Evolutionary conservation across 2,113 vertebrate species (phyloP), one percentile per base, ranked within the genome.

Genomic region (Oreochromis tanganicae): DNA sequence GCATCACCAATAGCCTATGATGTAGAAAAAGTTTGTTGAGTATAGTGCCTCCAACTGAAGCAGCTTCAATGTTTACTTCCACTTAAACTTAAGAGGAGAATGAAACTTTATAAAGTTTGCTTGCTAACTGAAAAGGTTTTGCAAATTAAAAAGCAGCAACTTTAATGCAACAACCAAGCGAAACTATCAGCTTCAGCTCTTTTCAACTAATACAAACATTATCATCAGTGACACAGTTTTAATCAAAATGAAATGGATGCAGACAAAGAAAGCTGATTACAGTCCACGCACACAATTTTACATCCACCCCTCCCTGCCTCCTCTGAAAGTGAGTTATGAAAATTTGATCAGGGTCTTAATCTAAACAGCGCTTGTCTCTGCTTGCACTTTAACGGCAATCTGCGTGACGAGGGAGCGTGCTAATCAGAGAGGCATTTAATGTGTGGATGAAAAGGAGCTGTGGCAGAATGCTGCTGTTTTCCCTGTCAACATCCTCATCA

Each of bases 261-360:
- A 84, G 78, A 87, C 86, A 91, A 91, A 93, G 80, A 81, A 79
- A 61, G 78, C 80, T 91, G 82, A 88, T 91, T 91, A 87, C 21
- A n/a, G 66, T 48, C 78, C 84, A 78, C 17, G 13, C 81, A 55
- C 81, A 63, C 84, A 78, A 14, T 86, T 86, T 85, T 56, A 32
- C 68, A 82, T 32, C 27, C 61, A 21, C 36, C 1, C 17, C 12
- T 32, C 16, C 17, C 13, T 12, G 41, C 73, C 84, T 36, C 84
- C 68, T 9, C 50, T 24, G 80, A 93, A 94, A 94, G 86, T 84
- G 87, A 92, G 93, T 96, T 93, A 89, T 93, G 93, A 92, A 94
- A 94, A 95, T 95, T 66, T 91, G 88, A 95, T 95, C 89, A 93
- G 79, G 85, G 82, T 83, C 88, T 87, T 91, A 95, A 95, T 95